phyloP scores from a whole-genome alignment of 2,113 vertebrate genomes.

The Plotosus lineatus region DNA sequence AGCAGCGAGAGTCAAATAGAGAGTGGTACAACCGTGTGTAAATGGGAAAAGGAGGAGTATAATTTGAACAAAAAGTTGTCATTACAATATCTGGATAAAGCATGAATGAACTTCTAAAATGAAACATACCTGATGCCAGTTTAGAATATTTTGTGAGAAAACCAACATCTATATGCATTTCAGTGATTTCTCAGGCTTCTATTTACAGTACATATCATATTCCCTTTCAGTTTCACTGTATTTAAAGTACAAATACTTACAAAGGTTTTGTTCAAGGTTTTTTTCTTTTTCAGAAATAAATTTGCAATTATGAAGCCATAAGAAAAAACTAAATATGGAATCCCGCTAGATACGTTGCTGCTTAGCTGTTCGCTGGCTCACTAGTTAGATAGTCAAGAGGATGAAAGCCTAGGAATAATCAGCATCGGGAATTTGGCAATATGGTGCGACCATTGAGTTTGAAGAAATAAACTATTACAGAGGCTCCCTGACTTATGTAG shows the following conservation, averaged over 20 bases:
- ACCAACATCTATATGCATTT: not conserved
- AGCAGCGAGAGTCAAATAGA: slow-evolving; percentile 10
- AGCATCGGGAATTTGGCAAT: not conserved
- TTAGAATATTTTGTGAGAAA: slow-evolving; percentile 2
- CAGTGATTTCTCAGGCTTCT: not conserved
- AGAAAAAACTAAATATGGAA: not conserved
- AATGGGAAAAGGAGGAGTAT: not conserved
- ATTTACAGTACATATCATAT: not conserved
- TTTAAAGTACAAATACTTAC: not conserved
- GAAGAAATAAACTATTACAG: not conserved
- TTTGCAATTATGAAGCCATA: not conserved
- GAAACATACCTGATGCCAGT: not conserved
- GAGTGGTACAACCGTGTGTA: not conserved
- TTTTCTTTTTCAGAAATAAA: not conserved
- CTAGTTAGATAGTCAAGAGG: not conserved
- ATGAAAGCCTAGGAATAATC: not conserved
- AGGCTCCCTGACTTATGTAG: no score
- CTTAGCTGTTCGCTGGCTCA: not conserved
- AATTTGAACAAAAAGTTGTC: not conserved
- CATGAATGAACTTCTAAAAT: not conserved
- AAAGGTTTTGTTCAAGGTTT: not conserved
- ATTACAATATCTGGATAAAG: slow-evolving; percentile 11
- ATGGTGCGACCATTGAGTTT: not conserved
- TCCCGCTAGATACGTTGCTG: not conserved
- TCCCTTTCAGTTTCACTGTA: not conserved